Conservation (phyloP, 2,797 vertebrate species). For the Mallotus villosus region DNA sequence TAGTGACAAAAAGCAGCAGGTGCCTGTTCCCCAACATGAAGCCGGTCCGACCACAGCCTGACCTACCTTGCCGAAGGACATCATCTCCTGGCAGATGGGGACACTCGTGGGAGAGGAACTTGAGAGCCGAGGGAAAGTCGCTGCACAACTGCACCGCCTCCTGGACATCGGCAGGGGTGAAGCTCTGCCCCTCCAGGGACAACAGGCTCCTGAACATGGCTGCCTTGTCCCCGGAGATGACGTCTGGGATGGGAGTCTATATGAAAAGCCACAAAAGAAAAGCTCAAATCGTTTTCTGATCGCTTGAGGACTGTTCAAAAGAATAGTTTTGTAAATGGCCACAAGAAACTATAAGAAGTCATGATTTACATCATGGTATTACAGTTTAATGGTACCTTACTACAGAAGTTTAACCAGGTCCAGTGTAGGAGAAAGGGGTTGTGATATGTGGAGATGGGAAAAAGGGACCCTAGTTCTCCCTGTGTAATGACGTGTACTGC, state of each 20-base stretch:
- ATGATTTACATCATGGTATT: no score
- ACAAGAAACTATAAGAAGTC: no score
- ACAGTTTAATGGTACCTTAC: no score
- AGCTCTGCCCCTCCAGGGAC: constrained; percentile 62
- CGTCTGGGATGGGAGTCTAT: constrained; percentile 33
- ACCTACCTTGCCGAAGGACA: constrained; percentile 76
- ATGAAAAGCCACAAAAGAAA: background rate
- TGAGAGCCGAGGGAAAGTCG: constrained; percentile 72
- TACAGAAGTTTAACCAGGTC: no score
- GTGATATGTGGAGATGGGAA: no score
- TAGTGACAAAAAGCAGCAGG: no score
- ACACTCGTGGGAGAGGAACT: constrained; percentile 76
- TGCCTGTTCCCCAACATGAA: no score
- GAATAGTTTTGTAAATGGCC: no score
- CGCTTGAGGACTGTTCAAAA: no score
- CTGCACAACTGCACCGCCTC: constrained; percentile 71
- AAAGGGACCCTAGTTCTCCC: no score
- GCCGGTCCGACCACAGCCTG: background rate
- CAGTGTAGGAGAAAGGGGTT: no score
- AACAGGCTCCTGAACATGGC: constrained; percentile 65
- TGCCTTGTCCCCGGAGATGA: constrained; percentile 56
- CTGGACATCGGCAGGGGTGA: constrained; percentile 63
- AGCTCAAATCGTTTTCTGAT: background rate
- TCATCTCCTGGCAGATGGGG: constrained; percentile 76
- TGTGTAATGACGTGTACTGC: no score